phyloP scores from a whole-genome alignment of 2,113 vertebrate species.

The Notothenia rossii region DNA sequence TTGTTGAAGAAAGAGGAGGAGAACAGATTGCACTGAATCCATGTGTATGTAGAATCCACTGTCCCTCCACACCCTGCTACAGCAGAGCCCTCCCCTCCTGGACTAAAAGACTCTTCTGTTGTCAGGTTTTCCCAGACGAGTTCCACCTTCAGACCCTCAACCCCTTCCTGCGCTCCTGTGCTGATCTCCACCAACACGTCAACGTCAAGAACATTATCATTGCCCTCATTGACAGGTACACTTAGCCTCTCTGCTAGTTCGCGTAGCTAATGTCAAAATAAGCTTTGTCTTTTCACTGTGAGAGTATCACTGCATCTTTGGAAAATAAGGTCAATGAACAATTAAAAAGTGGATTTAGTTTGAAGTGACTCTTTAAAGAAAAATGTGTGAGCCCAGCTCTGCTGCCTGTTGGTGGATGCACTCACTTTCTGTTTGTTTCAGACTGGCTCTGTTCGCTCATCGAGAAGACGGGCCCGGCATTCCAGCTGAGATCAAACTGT shows the following conservation, averaged over 20 bases:
- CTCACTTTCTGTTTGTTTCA: conserved; percentile 20
- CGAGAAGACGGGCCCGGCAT: conserved; percentile 98
- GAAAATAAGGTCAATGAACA: neutral
- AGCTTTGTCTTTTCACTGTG: neutral
- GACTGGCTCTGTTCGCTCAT: conserved; percentile 97
- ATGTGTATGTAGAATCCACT: too few species aligned
- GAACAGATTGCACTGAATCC: neutral
- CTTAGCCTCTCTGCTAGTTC: neutral
- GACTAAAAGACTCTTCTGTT: neutral
- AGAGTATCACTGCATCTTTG: too few species aligned
- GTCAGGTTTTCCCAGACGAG: conserved; percentile 97
- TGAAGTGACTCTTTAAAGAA: neutral
- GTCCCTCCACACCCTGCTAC: too few species aligned
- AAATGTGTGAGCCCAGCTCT: neutral
- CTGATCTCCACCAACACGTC: conserved; percentile 97
- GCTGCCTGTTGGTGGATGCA: neutral
- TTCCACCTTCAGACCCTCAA: conserved; percentile 99
- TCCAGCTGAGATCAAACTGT: conserved; percentile 97
- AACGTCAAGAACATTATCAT: conserved; percentile 99
- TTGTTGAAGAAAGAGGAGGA: neutral
- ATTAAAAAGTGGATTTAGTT: neutral
- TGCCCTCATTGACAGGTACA: conserved; percentile 97
- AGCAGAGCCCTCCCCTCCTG: neutral
- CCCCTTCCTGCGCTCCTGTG: conserved; percentile 96
- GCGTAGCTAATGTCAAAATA: neutral